Evolutionary conservation across 2,797 vertebrate species (phyloP), one percentile per base, ranked within the genome.

Genomic region (Cetoscarus ocellatus): DNA sequence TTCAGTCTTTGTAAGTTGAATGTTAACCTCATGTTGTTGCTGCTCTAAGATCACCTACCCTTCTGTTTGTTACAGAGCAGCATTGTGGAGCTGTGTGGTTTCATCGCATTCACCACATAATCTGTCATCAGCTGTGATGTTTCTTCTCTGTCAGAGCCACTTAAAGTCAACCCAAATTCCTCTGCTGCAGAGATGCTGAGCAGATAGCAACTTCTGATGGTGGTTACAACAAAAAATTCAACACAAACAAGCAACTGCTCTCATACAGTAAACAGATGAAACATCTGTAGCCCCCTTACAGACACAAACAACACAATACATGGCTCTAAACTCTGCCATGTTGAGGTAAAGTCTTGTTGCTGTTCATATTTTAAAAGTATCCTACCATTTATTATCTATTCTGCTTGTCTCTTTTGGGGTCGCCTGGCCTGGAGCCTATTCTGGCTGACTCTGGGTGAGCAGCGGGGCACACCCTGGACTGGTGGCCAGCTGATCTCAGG

Each of bases 181-280:
- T 54, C 14, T 35, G 75, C 40, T 69, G 27, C 67, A 53, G n/a
- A 5, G 39, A 57, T 35, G 45, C 38, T 59, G 57, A 60, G 55
- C 53, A 55, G 66, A 72, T 55, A 73, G 44, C 75, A 74, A 45
- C 27, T 66, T 47, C 51, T 81, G 86, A 86, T 84, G 61, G 62
- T 54, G 45, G 80, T 83, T 84, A 73, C 70, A 86, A 80, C 79
- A 88, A 38, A 3, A 35, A 77, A 71, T 60, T 63, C 51, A 42
- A 27, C 27, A 27, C 19, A 1, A 45, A 54, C 19, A 76, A 71
- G 58, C 72, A 67, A 55, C 63, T 13, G 44, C 7, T 15, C n/a
- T n/a, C n/a, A n/a, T n/a, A n/a, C n/a, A n/a, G 10, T 52, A 55
- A 62, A 44, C 45, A 44, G 59, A 69, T 72, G 35, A 59, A 53